These are phyloP conservation scores for Parasteatoda lunata DNA, from an alignment of 2,888 invertebrate species.

Conservation along the genomic window DNA sequence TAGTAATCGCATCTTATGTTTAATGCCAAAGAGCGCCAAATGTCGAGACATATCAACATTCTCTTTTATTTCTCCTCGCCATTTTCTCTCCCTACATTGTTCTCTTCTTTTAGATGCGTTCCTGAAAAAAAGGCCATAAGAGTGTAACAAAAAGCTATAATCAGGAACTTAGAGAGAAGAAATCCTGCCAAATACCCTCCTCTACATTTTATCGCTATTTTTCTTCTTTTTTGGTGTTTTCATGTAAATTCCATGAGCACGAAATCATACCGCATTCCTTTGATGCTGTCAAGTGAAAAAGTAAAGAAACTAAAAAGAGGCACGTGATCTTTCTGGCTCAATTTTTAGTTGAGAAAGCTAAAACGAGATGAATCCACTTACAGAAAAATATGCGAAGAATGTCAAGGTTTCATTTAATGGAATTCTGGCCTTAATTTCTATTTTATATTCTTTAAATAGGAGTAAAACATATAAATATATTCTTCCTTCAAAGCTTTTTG, in stretches of 20 bases:
- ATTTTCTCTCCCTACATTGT: neutral
- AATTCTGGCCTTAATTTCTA: neutral
- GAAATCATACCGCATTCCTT: neutral
- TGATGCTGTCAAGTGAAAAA: neutral
- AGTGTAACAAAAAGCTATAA: neutral
- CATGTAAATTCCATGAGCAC: constrained; percentile 27
- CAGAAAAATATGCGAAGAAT: neutral
- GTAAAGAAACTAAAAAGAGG: neutral
- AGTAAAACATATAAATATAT: no score
- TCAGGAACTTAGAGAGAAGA: neutral
- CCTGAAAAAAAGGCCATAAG: neutral
- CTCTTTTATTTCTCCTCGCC: neutral
- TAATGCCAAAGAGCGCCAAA: neutral
- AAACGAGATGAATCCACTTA: neutral
- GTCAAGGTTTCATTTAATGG: neutral
- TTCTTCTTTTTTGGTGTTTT: constrained; percentile 10
- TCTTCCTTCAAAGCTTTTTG: no score
- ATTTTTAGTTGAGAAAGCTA: neutral
- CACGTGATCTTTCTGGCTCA: neutral
- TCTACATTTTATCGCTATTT: constrained; percentile 19
- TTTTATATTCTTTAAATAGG: no score
- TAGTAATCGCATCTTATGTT: no score
- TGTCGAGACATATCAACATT: neutral
- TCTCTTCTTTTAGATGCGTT: neutral
- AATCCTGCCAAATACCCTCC: neutral